These are phyloP conservation scores for Drosophila sucinea DNA, from an alignment of 1,140 invertebrate species.

Conservation along the genomic window DNA sequence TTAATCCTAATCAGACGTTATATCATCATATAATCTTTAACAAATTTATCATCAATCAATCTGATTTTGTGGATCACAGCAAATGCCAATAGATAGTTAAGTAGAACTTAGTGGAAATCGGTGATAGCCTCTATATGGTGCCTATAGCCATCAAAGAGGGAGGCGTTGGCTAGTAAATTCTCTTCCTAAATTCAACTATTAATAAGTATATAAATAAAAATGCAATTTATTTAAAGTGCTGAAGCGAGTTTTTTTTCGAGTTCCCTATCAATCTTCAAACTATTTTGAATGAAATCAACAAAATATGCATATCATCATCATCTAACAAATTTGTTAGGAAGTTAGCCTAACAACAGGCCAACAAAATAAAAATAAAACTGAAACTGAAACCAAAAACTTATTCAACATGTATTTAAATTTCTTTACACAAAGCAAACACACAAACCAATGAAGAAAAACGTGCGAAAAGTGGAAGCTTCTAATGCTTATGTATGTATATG, in stretches of 20 bases:
- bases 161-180: too few relatives aligned
- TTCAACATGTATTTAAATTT: slow-evolving; percentile 4
- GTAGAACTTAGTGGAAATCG: too few relatives aligned
- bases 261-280: not conserved
- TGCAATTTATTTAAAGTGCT: not conserved
- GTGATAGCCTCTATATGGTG: too few relatives aligned
- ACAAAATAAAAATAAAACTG: not conserved
- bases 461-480: slow-evolving; percentile 8
- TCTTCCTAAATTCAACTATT: too few relatives aligned
- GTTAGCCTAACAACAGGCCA: slow-evolving; percentile 7
- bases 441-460: not conserved
- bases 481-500: not conserved
- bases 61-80: too few relatives aligned
- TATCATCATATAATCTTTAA: too few relatives aligned
- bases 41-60: too few relatives aligned
- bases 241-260: not conserved
- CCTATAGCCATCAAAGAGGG: too few relatives aligned
- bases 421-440: slow-evolving; percentile 5
- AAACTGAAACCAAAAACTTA: not conserved
- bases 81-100: too few relatives aligned
- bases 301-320: slow-evolving; percentile 5
- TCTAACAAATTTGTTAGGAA: slow-evolving; percentile 9
- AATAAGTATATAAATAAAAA: not conserved
- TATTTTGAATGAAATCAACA: not conserved
- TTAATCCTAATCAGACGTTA: too few relatives aligned